A percentile compares a stretch with the other conserved stretches of the same genome.
Conservation (phyloP, 2,888 invertebrate genomes). For the Himalopsyche tibetana region DNA sequence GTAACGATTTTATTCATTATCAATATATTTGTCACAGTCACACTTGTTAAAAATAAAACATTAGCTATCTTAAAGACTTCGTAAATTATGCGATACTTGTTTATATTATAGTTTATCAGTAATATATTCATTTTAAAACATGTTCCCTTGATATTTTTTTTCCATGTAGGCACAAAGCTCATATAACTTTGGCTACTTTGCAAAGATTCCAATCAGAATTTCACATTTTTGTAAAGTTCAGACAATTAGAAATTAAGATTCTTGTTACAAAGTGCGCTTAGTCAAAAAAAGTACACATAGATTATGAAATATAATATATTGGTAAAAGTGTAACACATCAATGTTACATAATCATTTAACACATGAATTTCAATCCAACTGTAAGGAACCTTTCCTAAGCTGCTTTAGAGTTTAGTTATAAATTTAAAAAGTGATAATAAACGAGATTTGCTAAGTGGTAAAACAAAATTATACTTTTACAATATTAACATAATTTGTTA, state of each 20-base stretch:
- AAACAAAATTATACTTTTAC: not conserved
- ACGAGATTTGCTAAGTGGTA: not conserved
- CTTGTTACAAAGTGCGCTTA: no score
- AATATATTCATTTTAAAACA: not conserved
- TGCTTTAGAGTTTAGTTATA: not conserved
- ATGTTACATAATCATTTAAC: not conserved
- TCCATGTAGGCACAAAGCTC: slow-evolving; percentile 17
- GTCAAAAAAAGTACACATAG: no score
- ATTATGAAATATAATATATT: no score
- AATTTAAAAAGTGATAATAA: not conserved
- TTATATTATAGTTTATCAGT: not conserved
- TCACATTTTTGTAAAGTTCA: no score
- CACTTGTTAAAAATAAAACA: slow-evolving; percentile 10
- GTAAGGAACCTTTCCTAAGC: not conserved
- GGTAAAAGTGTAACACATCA: not conserved
- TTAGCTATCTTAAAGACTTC: slow-evolving; percentile 15
- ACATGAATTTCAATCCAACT: not conserved
- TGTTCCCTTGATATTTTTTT: not conserved
- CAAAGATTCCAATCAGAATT: not conserved
- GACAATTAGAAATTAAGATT: no score
- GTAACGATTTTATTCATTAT: no score
- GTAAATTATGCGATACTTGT: not conserved
- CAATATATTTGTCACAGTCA: not conserved
- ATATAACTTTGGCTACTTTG: slow-evolving; percentile 2
- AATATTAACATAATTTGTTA: slow-evolving; percentile 17